phyloP scores from a whole-genome alignment of 2,113 vertebrate species.

The Antechinus stuartii region DNA sequence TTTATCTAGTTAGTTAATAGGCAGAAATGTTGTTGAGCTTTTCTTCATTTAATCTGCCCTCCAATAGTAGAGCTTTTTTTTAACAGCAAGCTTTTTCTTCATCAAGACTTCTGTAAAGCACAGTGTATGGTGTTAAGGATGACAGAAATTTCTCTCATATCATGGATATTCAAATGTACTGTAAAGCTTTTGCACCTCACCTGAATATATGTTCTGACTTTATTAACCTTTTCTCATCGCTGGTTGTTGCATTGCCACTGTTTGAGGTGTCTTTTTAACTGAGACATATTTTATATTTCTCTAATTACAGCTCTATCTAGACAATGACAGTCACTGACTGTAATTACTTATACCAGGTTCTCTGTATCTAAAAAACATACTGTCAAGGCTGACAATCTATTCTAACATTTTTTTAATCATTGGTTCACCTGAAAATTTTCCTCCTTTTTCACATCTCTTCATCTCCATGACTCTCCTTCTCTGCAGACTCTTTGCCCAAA shows the following conservation, averaged over 20 bases:
- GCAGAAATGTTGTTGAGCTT: background rate
- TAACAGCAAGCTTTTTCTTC: slow-evolving; percentile 23
- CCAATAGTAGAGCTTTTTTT: slow-evolving; percentile 12
- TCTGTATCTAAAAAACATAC: slow-evolving; percentile 55
- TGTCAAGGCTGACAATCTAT: slow-evolving; percentile 68
- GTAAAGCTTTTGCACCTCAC: background rate
- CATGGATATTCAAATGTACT: background rate
- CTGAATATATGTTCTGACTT: slow-evolving; percentile 56
- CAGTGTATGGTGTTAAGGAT: slow-evolving; percentile 30
- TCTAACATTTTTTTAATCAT: slow-evolving; percentile 65
- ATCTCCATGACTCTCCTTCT: background rate
- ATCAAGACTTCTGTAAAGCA: slow-evolving; percentile 30
- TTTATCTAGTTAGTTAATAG: background rate
- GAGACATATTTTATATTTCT: slow-evolving; percentile 76
- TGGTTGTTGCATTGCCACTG: slow-evolving; percentile 53
- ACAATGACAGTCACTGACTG: slow-evolving; percentile 75
- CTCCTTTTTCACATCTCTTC: slow-evolving; percentile 6
- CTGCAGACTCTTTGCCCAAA: background rate
- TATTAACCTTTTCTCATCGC: slow-evolving; percentile 76
- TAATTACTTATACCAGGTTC: slow-evolving; percentile 69
- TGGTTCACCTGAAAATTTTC: slow-evolving; percentile 59
- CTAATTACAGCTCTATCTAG: slow-evolving; percentile 73
- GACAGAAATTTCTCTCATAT: background rate
- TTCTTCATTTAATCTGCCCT: slow-evolving; percentile 24
- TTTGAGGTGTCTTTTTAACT: slow-evolving; percentile 66